phyloP scores from a whole-genome alignment of 1,140 invertebrate species.

The Halictus rubicundus region DNA sequence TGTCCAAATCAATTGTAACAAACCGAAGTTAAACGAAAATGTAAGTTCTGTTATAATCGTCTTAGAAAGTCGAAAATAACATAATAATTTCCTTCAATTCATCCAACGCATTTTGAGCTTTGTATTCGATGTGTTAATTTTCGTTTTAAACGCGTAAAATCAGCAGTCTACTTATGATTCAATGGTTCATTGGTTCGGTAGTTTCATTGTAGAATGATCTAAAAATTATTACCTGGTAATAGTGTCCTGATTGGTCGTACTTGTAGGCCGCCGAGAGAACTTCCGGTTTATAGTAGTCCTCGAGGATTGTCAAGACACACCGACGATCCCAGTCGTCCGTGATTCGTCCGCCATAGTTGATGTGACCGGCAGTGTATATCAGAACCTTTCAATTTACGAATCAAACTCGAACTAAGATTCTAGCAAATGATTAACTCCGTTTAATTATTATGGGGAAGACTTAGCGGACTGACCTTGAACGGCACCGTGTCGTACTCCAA shows the following conservation, averaged over 20 bases:
- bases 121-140: no score
- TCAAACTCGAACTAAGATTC: no score
- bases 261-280: conserved; percentile 82
- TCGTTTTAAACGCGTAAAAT: no score
- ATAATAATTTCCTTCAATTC: no score
- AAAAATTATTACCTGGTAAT: conserved; percentile 81
- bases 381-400: conserved; percentile 78
- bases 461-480: conserved; percentile 80
- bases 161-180: no score
- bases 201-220: background rate
- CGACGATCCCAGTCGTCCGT: conserved; percentile 92
- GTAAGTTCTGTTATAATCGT: no score
- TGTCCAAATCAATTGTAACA: no score
- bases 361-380: conserved; percentile 87
- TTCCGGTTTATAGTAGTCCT: conserved; percentile 85
- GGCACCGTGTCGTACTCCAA: conserved; percentile 84
- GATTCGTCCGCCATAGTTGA: conserved; percentile 93
- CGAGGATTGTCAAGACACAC: conserved; percentile 86
- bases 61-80: no score
- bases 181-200: no score
- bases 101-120: no score
- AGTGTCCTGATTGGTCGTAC: conserved; percentile 84
- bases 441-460: no score
- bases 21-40: background rate
- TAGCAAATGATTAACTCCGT: no score